A percentile compares a stretch with the other conserved stretches of the same genome.
Conservation (phyloP, 2,113 vertebrate genomes). For the Pachyramphus minor region DNA sequence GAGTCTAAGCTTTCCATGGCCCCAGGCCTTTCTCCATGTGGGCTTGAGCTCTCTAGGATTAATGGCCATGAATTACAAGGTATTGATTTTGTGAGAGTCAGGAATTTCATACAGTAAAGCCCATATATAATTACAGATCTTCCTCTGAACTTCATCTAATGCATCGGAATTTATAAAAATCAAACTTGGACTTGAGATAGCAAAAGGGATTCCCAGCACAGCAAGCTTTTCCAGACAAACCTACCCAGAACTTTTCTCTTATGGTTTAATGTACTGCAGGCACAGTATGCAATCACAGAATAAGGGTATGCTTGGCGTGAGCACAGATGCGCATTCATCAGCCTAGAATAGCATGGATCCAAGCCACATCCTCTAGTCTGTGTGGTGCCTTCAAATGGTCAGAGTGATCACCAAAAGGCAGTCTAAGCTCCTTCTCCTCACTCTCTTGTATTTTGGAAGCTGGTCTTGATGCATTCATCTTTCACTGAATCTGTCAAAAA, state of each 20-base stretch:
- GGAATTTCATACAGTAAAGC: not conserved
- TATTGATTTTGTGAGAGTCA: not conserved
- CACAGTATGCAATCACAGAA: not conserved
- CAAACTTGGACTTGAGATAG: not conserved
- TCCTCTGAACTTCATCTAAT: not conserved
- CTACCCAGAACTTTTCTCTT: not conserved
- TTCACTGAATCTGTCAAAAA: not conserved
- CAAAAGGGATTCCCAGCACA: not conserved
- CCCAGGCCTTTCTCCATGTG: not conserved
- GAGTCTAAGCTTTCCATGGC: not conserved
- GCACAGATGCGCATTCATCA: accelerated
- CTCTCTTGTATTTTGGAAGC: not conserved
- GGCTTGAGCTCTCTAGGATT: not conserved
- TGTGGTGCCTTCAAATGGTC: not conserved
- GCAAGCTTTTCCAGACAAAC: not conserved
- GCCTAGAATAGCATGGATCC: not conserved
- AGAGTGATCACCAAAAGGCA: not conserved
- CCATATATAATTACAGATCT: not conserved
- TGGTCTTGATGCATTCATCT: not conserved
- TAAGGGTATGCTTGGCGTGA: not conserved
- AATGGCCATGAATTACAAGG: not conserved
- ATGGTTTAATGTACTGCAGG: not conserved
- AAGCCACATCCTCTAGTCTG: not conserved
- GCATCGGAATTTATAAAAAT: not conserved
- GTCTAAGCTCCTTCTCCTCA: not conserved